These are phyloP conservation scores for Charadrius vociferus DNA, from an alignment of 2,113 vertebrate genomes.

Conservation along the genomic window DNA sequence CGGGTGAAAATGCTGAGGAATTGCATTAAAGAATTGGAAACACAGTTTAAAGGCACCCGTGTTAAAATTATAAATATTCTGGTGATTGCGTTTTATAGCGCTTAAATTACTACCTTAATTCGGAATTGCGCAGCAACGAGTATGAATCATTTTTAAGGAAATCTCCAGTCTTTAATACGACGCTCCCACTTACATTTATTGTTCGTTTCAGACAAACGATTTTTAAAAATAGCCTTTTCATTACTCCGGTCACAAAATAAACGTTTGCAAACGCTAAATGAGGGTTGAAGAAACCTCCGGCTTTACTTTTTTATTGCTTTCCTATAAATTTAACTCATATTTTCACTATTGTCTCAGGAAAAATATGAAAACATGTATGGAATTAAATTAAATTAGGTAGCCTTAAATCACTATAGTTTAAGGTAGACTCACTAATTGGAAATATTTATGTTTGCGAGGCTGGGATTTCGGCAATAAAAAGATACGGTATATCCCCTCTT, in stretches of 20 bases:
- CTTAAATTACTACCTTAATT: background rate
- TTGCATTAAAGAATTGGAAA: background rate
- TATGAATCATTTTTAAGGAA: background rate
- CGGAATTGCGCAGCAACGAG: background rate
- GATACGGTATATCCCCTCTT: background rate
- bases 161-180: background rate
- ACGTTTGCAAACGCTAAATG: background rate
- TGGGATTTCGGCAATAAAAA: slow-evolving; percentile 1
- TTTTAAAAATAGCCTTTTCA: background rate
- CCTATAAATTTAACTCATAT: background rate
- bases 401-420: slow-evolving; percentile 25
- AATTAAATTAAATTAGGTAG: slow-evolving; percentile 11
- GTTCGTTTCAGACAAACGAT: slow-evolving; percentile 1
- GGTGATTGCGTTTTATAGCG: background rate
- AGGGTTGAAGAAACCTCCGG: slow-evolving; percentile 25
- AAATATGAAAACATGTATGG: slow-evolving; percentile 8
- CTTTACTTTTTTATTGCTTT: slow-evolving; percentile 28
- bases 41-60: background rate
- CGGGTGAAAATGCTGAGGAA: background rate
- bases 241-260: slow-evolving; percentile 12
- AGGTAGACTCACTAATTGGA: background rate
- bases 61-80: background rate
- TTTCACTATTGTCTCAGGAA: slow-evolving; percentile 32
- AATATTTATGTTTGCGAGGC: slow-evolving; percentile 12
- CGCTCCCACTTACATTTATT: background rate